Percentiles rank a stretch among this genome's conserved stretches.
phyloP scores from a whole-genome alignment of 1,140 invertebrate species.

The Rhynchophorus ferrugineus region DNA sequence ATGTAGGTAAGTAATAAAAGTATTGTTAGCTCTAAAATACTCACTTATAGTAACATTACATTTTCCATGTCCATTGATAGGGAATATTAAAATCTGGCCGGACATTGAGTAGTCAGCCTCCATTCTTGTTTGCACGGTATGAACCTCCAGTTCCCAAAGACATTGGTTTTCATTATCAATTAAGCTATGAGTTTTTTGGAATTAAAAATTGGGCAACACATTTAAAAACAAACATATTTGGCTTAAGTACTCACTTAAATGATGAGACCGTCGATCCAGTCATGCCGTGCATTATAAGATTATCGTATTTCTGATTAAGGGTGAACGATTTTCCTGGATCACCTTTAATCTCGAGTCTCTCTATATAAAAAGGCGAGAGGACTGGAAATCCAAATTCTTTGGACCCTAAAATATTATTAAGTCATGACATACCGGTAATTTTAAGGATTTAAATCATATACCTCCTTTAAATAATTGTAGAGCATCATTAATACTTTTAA shows the following conservation, averaged over 20 bases:
- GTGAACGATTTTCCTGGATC: constrained; percentile 7
- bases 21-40: too few relatives aligned
- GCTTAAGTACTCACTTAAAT: constrained; percentile 15
- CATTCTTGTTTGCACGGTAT: constrained; percentile 10
- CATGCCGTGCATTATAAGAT: constrained; percentile 20
- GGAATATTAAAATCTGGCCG: constrained; percentile 24
- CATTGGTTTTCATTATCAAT: constrained; percentile 15
- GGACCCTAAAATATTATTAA: constrained; percentile 12
- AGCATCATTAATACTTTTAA: background rate
- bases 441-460: background rate
- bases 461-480: constrained; percentile 3
- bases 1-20: too few relatives aligned
- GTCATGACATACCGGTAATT: constrained; percentile 4
- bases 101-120: constrained; percentile 21
- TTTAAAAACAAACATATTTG: background rate
- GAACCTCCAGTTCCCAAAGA: constrained; percentile 14
- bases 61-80: constrained; percentile 23
- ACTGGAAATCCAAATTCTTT: constrained; percentile 19
- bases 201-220: background rate
- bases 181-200: constrained; percentile 3
- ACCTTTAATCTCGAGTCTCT: constrained; percentile 16
- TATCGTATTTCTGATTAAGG: constrained; percentile 20
- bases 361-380: constrained; percentile 22
- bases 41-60: constrained; percentile 22
- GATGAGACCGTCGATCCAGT: constrained; percentile 10